phyloP scores from a whole-genome alignment of 2,888 invertebrate species.

The Halictus ligatus region DNA sequence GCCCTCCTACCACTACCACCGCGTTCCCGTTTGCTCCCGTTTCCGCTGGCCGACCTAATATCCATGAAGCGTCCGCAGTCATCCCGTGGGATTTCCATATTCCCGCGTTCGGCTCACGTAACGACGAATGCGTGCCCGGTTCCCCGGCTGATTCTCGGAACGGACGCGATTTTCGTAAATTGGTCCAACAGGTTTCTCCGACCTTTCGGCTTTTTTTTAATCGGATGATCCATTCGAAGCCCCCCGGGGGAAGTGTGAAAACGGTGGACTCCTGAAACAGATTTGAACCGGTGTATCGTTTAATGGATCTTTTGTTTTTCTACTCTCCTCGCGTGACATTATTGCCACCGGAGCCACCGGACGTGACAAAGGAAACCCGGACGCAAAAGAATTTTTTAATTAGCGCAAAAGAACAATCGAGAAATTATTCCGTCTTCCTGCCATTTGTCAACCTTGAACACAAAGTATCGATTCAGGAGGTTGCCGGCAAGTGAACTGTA shows the following conservation, averaged over 20 bases:
- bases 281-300: not conserved
- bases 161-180: not conserved
- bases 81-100: constrained; percentile 21
- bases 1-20: not conserved
- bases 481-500: not conserved
- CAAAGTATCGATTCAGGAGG: not conserved
- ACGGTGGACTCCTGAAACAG: not conserved
- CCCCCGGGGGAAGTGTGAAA: no score
- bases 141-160: not conserved
- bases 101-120: not conserved
- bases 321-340: no score
- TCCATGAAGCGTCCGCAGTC: constrained; percentile 23
- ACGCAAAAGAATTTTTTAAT: not conserved
- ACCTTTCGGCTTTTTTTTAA: not conserved
- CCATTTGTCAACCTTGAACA: not conserved
- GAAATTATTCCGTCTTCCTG: not conserved
- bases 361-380: no score
- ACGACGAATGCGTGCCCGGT: not conserved
- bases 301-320: no score
- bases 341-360: no score
- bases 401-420: not conserved
- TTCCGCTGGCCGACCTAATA: constrained; percentile 23
- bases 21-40: constrained; percentile 40
- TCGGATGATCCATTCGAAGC: not conserved
- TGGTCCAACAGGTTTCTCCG: not conserved